These are phyloP conservation scores for Limnephilus lunatus DNA, from an alignment of 2,888 invertebrate genomes.

Conservation along the genomic window DNA sequence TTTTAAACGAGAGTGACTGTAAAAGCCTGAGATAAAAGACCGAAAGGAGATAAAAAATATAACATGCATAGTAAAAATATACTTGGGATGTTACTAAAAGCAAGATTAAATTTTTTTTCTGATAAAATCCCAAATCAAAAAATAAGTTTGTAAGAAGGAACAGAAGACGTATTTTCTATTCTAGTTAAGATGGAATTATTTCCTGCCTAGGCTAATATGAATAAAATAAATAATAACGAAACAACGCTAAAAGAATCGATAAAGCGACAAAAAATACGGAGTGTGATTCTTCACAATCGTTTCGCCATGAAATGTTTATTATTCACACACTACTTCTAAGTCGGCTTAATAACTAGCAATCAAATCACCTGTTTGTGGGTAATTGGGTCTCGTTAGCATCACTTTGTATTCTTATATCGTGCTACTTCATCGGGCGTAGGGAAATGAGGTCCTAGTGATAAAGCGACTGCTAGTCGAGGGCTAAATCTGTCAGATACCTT, in stretches of 20 bases:
- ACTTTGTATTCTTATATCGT: constrained; percentile 15
- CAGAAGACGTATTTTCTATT: not conserved
- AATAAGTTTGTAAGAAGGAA: not conserved
- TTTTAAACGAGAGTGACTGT: not conserved
- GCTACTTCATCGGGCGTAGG: not conserved
- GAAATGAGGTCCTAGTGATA: constrained; percentile 13
- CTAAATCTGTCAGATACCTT: not conserved
- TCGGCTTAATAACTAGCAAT: constrained; percentile 6
- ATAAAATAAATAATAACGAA: not conserved
- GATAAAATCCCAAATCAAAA: not conserved
- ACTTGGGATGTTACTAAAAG: not conserved
- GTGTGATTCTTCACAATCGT: not conserved
- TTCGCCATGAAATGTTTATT: constrained; percentile 17
- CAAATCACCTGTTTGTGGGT: constrained; percentile 29
- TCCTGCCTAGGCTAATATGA: not conserved
- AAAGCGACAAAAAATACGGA: not conserved
- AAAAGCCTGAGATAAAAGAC: not conserved
- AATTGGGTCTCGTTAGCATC: constrained; percentile 19
- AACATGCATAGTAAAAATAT: not conserved
- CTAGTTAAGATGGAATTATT: not conserved
- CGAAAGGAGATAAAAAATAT: not conserved
- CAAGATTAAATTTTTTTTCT: not conserved
- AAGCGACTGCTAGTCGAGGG: not conserved
- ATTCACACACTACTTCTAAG: not conserved
- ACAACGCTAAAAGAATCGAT: not conserved